phyloP scores from a whole-genome alignment of 2,797 vertebrate species.

The Gadopsis marmoratus region DNA sequence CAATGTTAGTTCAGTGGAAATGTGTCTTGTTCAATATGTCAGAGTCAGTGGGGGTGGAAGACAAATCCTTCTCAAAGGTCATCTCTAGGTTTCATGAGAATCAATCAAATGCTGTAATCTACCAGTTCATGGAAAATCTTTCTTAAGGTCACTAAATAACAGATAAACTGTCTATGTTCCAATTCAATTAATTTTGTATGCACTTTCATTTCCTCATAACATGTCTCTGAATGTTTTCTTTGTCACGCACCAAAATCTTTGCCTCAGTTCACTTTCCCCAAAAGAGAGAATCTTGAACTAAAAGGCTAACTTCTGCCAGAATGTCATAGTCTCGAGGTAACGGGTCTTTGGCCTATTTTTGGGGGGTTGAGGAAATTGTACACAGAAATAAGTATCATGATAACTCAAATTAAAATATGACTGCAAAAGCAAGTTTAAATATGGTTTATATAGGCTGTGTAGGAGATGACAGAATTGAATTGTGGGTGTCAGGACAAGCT shows the following conservation, averaged over 20 bases:
- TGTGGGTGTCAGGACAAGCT: background rate
- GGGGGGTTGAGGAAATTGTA: background rate
- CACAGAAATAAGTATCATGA: background rate
- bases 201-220: background rate
- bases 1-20: background rate
- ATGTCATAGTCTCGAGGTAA: slow-evolving; percentile 11
- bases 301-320: slow-evolving; percentile 6
- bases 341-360: background rate
- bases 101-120: slow-evolving; percentile 13
- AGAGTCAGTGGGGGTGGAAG: background rate
- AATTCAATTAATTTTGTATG: background rate
- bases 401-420: background rate
- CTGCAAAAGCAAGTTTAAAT: background rate
- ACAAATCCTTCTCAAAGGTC: background rate
- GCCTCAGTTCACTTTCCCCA: background rate
- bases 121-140: background rate
- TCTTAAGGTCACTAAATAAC: slow-evolving; percentile 2
- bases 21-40: slow-evolving; percentile 6
- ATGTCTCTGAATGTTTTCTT: background rate
- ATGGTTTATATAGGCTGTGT: background rate
- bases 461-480: background rate
- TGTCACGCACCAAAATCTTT: background rate
- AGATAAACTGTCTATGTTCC: background rate
- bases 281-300: background rate
- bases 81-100: slow-evolving; percentile 7